Evolutionary conservation across 2,113 vertebrate genomes (phyloP).

Genomic region (Catharus bicknelli): DNA sequence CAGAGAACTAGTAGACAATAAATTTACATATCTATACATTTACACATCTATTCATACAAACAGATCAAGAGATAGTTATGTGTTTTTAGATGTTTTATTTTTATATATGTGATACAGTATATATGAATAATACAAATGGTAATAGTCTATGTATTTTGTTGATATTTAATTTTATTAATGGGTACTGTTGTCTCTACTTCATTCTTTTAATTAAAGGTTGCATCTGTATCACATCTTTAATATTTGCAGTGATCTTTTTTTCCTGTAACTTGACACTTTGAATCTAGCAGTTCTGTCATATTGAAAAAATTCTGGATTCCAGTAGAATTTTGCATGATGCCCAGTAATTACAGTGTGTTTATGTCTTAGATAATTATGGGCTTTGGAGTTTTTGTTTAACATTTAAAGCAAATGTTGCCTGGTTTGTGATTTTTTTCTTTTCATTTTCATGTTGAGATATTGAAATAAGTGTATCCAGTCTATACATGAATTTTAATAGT

Average conservation of each 20-base stretch:
- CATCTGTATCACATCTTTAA: neutral
- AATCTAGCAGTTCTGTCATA: neutral
- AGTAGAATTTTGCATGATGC: neutral
- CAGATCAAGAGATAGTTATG: neutral
- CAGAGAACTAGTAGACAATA: neutral
- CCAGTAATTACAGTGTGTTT: neutral
- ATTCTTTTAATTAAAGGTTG: neutral
- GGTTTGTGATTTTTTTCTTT: neutral
- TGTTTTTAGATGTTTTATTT: neutral
- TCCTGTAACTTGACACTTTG: neutral
- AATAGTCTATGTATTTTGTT: neutral
- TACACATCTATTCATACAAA: neutral
- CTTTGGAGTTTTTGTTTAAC: neutral
- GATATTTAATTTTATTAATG: neutral
- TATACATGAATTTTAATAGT: neutral
- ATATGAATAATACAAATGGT: neutral
- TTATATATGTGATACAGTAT: neutral
- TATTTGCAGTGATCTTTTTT: neutral
- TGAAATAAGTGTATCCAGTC: neutral
- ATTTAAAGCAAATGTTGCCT: neutral
- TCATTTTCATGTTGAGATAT: neutral
- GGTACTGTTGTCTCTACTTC: neutral
- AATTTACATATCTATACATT: neutral
- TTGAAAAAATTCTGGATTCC: neutral
- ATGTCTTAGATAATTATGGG: neutral